Evolutionary conservation across 2,888 invertebrate species (phyloP), one percentile per base, ranked within the genome.

Genomic region (Cenopis cana): DNA sequence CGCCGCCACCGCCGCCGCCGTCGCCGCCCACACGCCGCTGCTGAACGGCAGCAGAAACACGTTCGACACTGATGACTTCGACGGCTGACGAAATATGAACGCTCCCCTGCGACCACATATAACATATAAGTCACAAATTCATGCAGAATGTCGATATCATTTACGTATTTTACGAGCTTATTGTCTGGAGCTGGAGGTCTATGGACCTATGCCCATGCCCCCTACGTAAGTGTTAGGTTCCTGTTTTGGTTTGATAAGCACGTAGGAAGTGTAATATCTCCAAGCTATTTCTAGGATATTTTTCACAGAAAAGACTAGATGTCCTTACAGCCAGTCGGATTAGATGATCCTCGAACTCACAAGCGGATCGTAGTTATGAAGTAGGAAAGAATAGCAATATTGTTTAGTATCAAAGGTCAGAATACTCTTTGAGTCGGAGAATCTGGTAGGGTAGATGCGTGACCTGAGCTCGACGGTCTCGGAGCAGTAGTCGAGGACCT

Each of bases 21-120:
- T 69, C 18, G 87, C 90, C 24, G 89, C 78, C 95, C 95, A 95
- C 75, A 95, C 95, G 73, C 93, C 93, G 72, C 82, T 77, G 74
- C 91, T 89, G 84, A 95, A 95, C 64, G 95, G 95, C 82, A 95
- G 85, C 57, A 94, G 79, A 82, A 95, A 95, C 75, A 95, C 95
- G 82, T 95, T 95, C 49, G 91, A 89, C 49, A 95, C 95, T 0
- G 94, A 93, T 0, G 95, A 95, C 17, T 95, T 89, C 2, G 95
- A 87, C 1, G 95, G 95, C 81, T 95, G 95, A 0, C 94, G 94
- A 83, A 95, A 95, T 80, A 95, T 90, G 69, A 95, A 93, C 3
- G 94, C 91, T 0, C 94, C 92, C 29, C 95, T 94, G 80, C 79
- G 82, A 73, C 70, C 55, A 76, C 74, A 72, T n/a, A n/a, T n/a